Conservation (phyloP, 2,888 invertebrate species). For the Dicycla oo region DNA sequence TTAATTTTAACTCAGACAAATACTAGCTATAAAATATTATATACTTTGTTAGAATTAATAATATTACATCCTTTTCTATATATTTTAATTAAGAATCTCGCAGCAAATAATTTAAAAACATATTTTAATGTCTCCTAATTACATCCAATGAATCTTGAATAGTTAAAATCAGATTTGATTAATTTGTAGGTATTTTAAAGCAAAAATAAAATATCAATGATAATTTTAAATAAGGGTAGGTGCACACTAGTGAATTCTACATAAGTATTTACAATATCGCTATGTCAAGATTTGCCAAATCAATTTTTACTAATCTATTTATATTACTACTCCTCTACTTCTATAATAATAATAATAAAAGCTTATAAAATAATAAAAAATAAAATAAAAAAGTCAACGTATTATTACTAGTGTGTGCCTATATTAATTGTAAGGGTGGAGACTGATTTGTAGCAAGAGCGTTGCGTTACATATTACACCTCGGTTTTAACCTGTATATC, state of each 20-base stretch:
- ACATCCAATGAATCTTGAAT: conserved; percentile 50
- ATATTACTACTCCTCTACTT: neutral
- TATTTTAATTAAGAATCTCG: conserved; percentile 59
- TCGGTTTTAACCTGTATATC: neutral
- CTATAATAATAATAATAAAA: neutral
- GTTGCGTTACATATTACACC: conserved; percentile 15
- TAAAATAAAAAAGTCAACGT: neutral
- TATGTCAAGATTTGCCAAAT: conserved; percentile 55
- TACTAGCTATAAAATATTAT: conserved; percentile 18
- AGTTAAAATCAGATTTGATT: conserved; percentile 38
- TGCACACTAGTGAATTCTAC: conserved; percentile 35
- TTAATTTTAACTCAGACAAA: conserved; percentile 10
- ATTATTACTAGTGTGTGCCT: conserved; percentile 34
- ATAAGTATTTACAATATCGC: conserved; percentile 15
- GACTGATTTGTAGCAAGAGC: conserved; percentile 19
- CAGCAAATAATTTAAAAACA: conserved; percentile 11
- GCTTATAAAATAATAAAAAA: neutral
- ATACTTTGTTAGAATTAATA: conserved; percentile 23
- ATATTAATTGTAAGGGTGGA: conserved; percentile 27
- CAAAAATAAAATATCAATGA: conserved; percentile 48
- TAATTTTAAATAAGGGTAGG: conserved; percentile 34
- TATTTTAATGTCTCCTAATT: conserved; percentile 12
- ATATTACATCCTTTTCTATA: conserved; percentile 65
- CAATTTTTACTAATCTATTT: conserved; percentile 15
- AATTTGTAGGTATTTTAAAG: conserved; percentile 43